Conservation (phyloP, 1,140 invertebrate genomes). For the Bombus breviceps region DNA sequence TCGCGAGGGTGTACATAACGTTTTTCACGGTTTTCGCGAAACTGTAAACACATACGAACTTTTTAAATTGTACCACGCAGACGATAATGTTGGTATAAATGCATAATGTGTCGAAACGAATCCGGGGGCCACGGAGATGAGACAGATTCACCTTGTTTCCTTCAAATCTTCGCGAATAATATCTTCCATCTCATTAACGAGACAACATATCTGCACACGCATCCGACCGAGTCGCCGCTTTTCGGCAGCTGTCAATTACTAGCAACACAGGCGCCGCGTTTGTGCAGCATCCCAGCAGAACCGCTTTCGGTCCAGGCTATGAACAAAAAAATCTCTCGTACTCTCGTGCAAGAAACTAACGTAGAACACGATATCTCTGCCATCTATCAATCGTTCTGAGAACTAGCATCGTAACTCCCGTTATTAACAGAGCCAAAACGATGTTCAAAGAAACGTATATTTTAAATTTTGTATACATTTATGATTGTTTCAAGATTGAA, state of each 20-base stretch:
- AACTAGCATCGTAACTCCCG: background rate
- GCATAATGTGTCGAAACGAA: constrained; percentile 3
- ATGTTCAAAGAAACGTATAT: background rate
- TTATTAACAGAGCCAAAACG: background rate
- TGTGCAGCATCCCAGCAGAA: constrained; percentile 71
- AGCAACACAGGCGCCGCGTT: constrained; percentile 68
- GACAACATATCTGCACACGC: constrained; percentile 12
- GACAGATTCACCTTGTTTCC: background rate
- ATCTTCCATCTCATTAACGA: constrained; percentile 1
- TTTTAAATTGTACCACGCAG: constrained; percentile 51
- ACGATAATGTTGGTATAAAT: constrained; percentile 24
- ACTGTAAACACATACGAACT: constrained; percentile 59
- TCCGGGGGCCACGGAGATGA: background rate
- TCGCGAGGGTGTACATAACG: constrained; percentile 3
- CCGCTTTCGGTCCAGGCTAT: constrained; percentile 66
- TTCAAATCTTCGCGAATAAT: background rate
- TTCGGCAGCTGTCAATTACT: constrained; percentile 79
- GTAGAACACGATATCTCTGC: background rate
- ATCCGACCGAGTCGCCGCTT: constrained; percentile 65
- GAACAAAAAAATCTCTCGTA: constrained; percentile 45
- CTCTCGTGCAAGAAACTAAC: constrained; percentile 9
- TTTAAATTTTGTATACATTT: background rate
- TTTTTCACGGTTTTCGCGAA: constrained; percentile 23
- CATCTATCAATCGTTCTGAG: background rate
- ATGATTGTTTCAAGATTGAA: background rate